Base-by-base conservation (phyloP, 2,888 invertebrate genomes). In the Phortica okadai region DNA sequence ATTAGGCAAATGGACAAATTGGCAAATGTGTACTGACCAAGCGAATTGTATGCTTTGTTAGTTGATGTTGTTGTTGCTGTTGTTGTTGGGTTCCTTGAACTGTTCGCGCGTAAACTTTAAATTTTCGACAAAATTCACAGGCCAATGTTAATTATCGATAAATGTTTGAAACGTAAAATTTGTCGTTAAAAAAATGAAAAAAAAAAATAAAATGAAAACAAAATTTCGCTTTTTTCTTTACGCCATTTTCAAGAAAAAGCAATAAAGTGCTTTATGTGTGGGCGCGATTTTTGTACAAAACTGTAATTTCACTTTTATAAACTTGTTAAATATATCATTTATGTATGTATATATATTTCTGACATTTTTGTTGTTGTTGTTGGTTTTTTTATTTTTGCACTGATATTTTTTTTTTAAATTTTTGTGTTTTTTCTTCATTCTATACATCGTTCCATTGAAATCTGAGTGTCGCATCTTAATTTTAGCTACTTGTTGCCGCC, bases 131-230 rank as follows among this genome's bases (percentile, higher is more conserved):
- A 72, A 64, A 74, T 75, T 79, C 56, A 58, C 59, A 45, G 72
- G 54, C 70, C 16, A 75, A 77, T 74, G 67, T 79, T 74, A 80
- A 80, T 74, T 74, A 70, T 69, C 54, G 54, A 80, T 80, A 78
- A 80, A 76, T 76, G 50, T 76, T 64, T 69, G 21, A 14, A 76
- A 72, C 50, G 50, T 11, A 59, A 67, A 67, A 41, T 21, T 11
- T 41, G 6, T 44, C 41, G 44, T 10, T 6, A 67, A 14, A 10
- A 33, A 67, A n/a, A 67, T 42, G 6, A 66, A 25, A 33, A n/a
- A 62, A 58, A 58, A 11, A 58, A 2, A 58, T 58, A 16, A 16
- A 8, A n/a, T 16, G 16, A 58, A 16, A 58, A 58, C n/a, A 58
- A 16, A 58, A n/a, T 21, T 21, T 21, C 21, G 21, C 21, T 21